Evolutionary conservation across 2,113 vertebrate genomes (phyloP).

Genomic region (Chaetodon trifascialis): DNA sequence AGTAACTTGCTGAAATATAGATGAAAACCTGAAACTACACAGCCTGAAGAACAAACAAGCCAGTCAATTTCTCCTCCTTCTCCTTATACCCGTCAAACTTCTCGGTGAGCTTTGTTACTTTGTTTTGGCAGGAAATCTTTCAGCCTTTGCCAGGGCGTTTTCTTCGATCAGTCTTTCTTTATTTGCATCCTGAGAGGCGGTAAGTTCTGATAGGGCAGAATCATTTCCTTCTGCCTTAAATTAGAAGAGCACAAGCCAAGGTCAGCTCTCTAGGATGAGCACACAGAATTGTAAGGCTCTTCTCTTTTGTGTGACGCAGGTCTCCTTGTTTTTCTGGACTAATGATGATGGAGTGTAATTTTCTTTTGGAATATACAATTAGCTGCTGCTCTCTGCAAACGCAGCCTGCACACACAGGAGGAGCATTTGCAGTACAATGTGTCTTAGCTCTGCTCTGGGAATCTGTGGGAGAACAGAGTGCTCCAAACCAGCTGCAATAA

Average conservation of each 20-base stretch:
- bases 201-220: slow-evolving; percentile 35
- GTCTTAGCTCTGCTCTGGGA: slow-evolving; percentile 52
- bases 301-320: slow-evolving; percentile 8
- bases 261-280: slow-evolving; percentile 37
- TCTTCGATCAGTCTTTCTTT: slow-evolving; percentile 34
- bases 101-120: slow-evolving; percentile 26
- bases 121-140: slow-evolving; percentile 48
- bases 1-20: slow-evolving; percentile 11
- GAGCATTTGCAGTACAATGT: slow-evolving; percentile 36
- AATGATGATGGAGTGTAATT: slow-evolving; percentile 67
- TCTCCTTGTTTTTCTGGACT: slow-evolving; percentile 40
- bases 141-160: slow-evolving; percentile 19
- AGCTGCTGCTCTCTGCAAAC: slow-evolving; percentile 43
- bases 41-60: slow-evolving; percentile 45
- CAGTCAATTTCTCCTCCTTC: slow-evolving; percentile 46
- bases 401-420: slow-evolving; percentile 31
- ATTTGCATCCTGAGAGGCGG: slow-evolving; percentile 45
- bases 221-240: slow-evolving; percentile 39
- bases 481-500: slow-evolving; percentile 40
- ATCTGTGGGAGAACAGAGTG: slow-evolving; percentile 32
- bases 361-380: slow-evolving; percentile 56
- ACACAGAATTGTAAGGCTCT: slow-evolving; percentile 20
- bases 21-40: slow-evolving; percentile 21
- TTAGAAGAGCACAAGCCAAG: slow-evolving; percentile 42
- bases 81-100: slow-evolving; percentile 28